Base-by-base conservation (phyloP, 2,797 vertebrate species). In the Heliangelus exortis region DNA sequence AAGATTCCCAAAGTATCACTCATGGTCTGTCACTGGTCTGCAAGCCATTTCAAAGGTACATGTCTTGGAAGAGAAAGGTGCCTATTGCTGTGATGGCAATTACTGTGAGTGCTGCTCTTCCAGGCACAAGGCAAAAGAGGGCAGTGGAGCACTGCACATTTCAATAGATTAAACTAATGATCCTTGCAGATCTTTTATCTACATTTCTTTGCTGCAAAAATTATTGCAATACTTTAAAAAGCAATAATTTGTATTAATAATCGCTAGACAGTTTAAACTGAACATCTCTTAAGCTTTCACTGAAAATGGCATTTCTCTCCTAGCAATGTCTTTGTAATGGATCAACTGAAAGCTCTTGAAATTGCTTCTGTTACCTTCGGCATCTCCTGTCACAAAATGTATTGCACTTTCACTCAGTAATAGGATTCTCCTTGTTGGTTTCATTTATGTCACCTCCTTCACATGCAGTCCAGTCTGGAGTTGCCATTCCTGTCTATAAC, bases 81-180 rank as follows among this genome's bases (percentile, higher is more conserved):
- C 69, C 33, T 29, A 7, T 5, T 55, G 54, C 51, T 72, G n/a
- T 47, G 51, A 55, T 53, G 79, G 47, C 26, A 90, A 21, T 58
- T 80, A 14, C 76, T 87, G 34, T 10, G 67, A n/a, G n/a, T 84
- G 76, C 69, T 96, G 95, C 94, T 96, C 36, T 94, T 94, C 73
- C 91, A 94, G 51, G 58, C 84, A 57, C 7, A 2, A 12, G 76
- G 93, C 96, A 95, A 96, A 94, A 96, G 96, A 95, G 95, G 96
- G 95, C 96, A 96, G 89, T 88, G 96, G 62, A 96, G 94, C 62
- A 78, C 87, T 88, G 76, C 20, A 63, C 48, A 45, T 73, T 90
- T 76, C 48, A 51, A 59, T 5, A 79, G 74, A 76, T 59, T 76
- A 75, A 84, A 72, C 21, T 48, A 89, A 89, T 67, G 36, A 93